Evolutionary conservation across 2,113 vertebrate species (phyloP).

Genomic region (Indicator indicator): DNA sequence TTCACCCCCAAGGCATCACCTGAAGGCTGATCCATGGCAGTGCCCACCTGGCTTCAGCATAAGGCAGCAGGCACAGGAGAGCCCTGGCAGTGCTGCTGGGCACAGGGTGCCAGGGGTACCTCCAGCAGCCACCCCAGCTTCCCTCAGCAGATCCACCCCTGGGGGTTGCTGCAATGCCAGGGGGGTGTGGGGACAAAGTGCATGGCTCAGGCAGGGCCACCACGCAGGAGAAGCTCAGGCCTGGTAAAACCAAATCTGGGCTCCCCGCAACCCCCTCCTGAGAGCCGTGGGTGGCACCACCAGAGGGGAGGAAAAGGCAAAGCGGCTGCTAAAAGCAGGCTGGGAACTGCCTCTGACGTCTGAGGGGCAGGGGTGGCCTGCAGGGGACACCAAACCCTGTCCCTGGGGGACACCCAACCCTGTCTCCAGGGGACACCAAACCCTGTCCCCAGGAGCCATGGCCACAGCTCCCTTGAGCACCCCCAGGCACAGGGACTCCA

Average conservation of each 20-base stretch:
- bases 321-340: not conserved
- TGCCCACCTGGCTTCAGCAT: fast-evolving
- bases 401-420: too few species aligned
- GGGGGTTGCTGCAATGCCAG: not conserved
- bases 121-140: not conserved
- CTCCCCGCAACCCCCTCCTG: not conserved
- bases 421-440: too few species aligned
- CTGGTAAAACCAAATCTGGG: not conserved
- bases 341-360: not conserved
- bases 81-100: not conserved
- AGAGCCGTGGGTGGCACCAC: not conserved
- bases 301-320: not conserved
- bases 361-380: not conserved
- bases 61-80: fast-evolving
- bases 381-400: too few species aligned
- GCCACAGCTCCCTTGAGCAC: too few species aligned
- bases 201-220: not conserved
- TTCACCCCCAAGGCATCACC: not conserved
- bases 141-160: not conserved
- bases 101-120: too few species aligned
- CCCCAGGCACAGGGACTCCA: too few species aligned
- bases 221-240: not conserved
- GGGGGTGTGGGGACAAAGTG: not conserved
- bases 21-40: not conserved
- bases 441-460: too few species aligned